phyloP scores from a whole-genome alignment of 2,888 invertebrate genomes.

The Nymphalis c-album region DNA sequence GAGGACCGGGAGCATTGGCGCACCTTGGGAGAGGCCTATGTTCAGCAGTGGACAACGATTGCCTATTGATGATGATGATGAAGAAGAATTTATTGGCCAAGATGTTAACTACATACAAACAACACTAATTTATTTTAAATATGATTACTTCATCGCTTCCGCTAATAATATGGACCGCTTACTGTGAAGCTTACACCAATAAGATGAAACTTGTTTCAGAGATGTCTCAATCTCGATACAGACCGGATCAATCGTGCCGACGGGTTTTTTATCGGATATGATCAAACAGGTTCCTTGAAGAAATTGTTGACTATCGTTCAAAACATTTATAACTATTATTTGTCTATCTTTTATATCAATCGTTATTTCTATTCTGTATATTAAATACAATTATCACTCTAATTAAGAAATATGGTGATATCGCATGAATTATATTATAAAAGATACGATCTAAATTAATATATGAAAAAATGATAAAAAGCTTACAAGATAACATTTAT shows the following conservation, averaged over 20 bases:
- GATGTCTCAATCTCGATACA: constrained; percentile 79
- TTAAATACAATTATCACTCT: constrained; percentile 17
- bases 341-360: constrained; percentile 28
- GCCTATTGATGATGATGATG: too few relatives aligned
- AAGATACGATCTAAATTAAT: constrained; percentile 3
- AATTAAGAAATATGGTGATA: constrained; percentile 23
- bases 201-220: constrained; percentile 70
- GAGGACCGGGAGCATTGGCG: too few relatives aligned
- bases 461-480: neutral
- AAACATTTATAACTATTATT: constrained; percentile 43
- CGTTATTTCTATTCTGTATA: constrained; percentile 19
- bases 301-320: constrained; percentile 52
- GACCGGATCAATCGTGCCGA: constrained; percentile 76
- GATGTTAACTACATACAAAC: too few relatives aligned
- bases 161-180: constrained; percentile 43
- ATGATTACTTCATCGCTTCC: constrained; percentile 37
- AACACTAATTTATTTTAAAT: neutral
- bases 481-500: neutral
- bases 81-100: too few relatives aligned
- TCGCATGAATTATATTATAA: neutral
- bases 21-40: too few relatives aligned
- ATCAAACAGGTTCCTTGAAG: constrained; percentile 68
- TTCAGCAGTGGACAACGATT: too few relatives aligned
- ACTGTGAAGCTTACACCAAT: constrained; percentile 49
- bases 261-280: constrained; percentile 71